phyloP scores from a whole-genome alignment of 1,140 invertebrate species.

The Polypedilum vanderplanki region DNA sequence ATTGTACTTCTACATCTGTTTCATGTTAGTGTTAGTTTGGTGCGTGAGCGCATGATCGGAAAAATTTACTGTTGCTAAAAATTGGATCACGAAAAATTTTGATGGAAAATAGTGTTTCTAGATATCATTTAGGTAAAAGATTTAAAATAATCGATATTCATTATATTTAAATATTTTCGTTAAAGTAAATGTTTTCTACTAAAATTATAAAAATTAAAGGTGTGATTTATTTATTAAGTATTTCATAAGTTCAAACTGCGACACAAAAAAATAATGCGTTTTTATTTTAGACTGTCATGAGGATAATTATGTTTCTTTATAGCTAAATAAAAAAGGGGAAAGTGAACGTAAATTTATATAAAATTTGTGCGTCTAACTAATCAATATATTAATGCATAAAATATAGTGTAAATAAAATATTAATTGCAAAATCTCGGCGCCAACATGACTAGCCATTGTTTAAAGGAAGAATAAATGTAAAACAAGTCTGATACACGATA shows the following conservation, averaged over 20 bases:
- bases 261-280: not conserved
- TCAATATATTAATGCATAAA: not conserved
- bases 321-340: not conserved
- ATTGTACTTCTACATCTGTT: conserved; percentile 12
- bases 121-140: not conserved
- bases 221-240: not conserved
- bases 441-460: conserved; percentile 18
- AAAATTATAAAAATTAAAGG: not conserved
- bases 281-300: not conserved
- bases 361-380: not conserved
- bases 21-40: not conserved
- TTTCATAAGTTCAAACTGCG: too few species aligned
- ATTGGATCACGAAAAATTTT: conserved; percentile 21
- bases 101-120: not conserved
- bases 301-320: not conserved
- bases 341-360: not conserved
- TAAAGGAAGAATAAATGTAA: not conserved
- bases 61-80: conserved; percentile 21
- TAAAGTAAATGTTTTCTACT: not conserved
- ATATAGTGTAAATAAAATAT: not conserved
- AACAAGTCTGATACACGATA: conserved; percentile 3
- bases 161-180: not conserved
- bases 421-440: not conserved
- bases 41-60: conserved; percentile 26
- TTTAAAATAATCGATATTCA: not conserved